Evolutionary conservation across 2,113 vertebrate species (phyloP).

Genomic region (Pelvicachromis taeniatus): DNA sequence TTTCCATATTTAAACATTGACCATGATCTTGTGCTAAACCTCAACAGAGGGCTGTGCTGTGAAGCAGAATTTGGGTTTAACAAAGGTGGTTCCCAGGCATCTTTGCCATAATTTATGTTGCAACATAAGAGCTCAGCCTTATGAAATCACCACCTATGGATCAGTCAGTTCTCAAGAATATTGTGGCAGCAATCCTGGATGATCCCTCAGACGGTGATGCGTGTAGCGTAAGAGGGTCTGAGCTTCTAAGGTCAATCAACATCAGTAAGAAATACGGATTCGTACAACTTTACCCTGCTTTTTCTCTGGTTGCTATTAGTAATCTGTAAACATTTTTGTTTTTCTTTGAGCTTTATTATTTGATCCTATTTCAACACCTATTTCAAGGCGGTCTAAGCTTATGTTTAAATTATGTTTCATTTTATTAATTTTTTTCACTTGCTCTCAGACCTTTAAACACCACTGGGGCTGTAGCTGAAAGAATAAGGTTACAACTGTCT

Average conservation of each 20-base stretch:
- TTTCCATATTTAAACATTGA: not conserved
- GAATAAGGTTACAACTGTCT: not conserved
- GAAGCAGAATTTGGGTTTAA: not conserved
- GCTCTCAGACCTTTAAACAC: not conserved
- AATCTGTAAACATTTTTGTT: not conserved
- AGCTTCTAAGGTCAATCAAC: too few species aligned
- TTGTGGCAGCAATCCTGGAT: not conserved
- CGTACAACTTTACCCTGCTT: not conserved
- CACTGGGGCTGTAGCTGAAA: not conserved
- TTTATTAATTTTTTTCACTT: not conserved
- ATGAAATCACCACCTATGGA: not conserved
- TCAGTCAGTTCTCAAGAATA: too few species aligned
- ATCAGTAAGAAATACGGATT: not conserved
- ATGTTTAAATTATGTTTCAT: not conserved
- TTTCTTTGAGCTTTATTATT: not conserved
- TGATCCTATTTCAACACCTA: not conserved
- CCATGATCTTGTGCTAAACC: not conserved
- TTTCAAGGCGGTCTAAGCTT: not conserved
- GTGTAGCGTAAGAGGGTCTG: not conserved
- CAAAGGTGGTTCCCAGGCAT: not conserved
- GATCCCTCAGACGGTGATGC: not conserved
- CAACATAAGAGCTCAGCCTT: not conserved
- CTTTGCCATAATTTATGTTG: not conserved
- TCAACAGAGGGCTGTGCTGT: not conserved
- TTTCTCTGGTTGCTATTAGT: not conserved